Evolutionary conservation across 1,140 invertebrate genomes (phyloP), one percentile per base, ranked within the genome.

Genomic region (Aphaenogaster rudis): DNA sequence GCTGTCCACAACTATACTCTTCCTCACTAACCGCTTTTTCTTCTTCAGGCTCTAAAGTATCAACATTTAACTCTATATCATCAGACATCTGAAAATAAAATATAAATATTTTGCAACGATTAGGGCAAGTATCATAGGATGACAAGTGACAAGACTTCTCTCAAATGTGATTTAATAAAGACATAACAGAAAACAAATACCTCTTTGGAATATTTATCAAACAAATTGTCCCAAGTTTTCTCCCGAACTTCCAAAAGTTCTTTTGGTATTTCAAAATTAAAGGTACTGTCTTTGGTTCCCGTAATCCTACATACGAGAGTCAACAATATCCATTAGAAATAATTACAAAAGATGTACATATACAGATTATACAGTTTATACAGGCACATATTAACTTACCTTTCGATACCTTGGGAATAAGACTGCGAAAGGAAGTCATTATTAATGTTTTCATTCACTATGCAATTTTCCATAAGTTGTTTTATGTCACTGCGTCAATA

Each of bases 191-290:
- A 61, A 61, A 50, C 21, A 54, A 28, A 72, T 86, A 94, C 93
- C 33, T 90, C 36, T 39, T 86, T 36, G 4, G 86, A 79, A 71
- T 93, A 93, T 86, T 88, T 93, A 39, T 69, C 50, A 81, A 93
- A 94, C 0, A 93, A 87, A 9, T 64, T 77, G 11, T 88, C 59
- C 91, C 93, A 94, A 17, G 39, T 61, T 66, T 81, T 76, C 63
- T 89, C 15, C 3, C 91, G 72, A 9, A 39, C 4, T 61, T 92
- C 21, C 28, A 92, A 13, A 50, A 90, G 39, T 17, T 90, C 8
- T 61, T 72, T 36, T 3, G 90, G 54, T 71, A 92, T 21, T 67
- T 81, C 0, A 71, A 91, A 87, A 85, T 66, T 33, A 61, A 21
- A 13, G 4, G 13, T 52, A 11, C 33, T 8, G 15, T 42, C 4